These are phyloP conservation scores for Andrena cerasifolii DNA, from an alignment of 1,140 invertebrate genomes.

Conservation along the genomic window DNA sequence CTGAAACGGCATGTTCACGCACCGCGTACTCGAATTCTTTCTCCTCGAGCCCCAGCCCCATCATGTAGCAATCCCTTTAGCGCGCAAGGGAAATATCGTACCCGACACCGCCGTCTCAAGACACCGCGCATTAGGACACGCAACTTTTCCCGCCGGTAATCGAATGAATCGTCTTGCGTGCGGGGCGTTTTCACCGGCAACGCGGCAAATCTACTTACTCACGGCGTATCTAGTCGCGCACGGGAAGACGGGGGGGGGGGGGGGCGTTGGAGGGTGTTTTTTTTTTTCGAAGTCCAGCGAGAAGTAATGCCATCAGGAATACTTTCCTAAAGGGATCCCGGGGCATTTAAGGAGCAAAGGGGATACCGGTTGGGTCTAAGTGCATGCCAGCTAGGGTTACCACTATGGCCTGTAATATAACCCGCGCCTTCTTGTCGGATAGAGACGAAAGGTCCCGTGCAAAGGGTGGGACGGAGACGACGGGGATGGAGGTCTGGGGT, in stretches of 20 bases:
- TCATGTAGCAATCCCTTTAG: slow-evolving; percentile 42
- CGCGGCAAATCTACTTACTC: slow-evolving; percentile 58
- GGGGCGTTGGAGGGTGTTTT: too few relatives aligned
- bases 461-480: slow-evolving; percentile 20
- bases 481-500: not conserved
- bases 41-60: not conserved
- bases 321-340: slow-evolving; percentile 66
- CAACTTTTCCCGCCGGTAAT: slow-evolving; percentile 52
- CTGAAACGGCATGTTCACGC: too few relatives aligned
- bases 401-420: slow-evolving; percentile 73
- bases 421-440: slow-evolving; percentile 48
- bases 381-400: slow-evolving; percentile 69
- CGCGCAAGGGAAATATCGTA: slow-evolving; percentile 34
- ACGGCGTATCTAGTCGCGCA: not conserved
- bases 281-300: slow-evolving; percentile 42
- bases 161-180: slow-evolving; percentile 49
- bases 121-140: slow-evolving; percentile 36
- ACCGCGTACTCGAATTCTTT: not conserved
- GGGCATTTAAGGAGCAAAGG: slow-evolving; percentile 56
- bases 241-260: not conserved
- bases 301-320: slow-evolving; percentile 70
- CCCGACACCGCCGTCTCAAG: slow-evolving; percentile 37
- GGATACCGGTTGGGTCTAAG: slow-evolving; percentile 58
- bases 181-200: slow-evolving; percentile 25
- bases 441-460: slow-evolving; percentile 4